Evolutionary conservation across 2,113 vertebrate genomes (phyloP), one percentile per base, ranked within the genome.

Genomic region (Recurvirostra avosetta): DNA sequence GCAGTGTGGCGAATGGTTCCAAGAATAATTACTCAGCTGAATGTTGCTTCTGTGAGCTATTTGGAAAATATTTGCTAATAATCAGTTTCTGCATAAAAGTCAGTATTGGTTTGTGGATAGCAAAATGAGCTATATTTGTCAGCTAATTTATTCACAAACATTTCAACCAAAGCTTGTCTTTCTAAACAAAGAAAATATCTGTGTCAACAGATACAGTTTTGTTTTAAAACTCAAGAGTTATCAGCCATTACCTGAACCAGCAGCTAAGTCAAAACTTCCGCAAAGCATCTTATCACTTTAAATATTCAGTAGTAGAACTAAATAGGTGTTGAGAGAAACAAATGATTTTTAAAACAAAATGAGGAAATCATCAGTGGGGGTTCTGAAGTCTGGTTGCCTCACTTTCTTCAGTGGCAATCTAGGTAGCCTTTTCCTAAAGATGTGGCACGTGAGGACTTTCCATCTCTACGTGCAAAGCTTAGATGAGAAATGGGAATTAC

Each of bases 41-140:
- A 87, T 41, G 65, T 66, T 66, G 65, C 58, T 82, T 72, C 52
- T 94, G 65, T 76, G 70, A 77, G 53, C 70, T 82, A 20, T 77
- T 86, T 82, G 65, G 71, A 72, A 94, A 86, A 82, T 86, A 90
- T 77, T 86, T 91, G 45, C 71, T 94, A 77, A 86, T 86, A 72
- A 80, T 77, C 76, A 22, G 9, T 66, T 94, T 71, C 65, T 49
- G 45, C n/a, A 66, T 65, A 52, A n/a, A 77, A 88, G 78, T 71
- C 72, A 66, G 65, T 61, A 38, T 43, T 49, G 30, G 34, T 77
- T 61, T 94, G 71, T 43, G 53, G 71, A 61, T n/a, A 73, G 71
- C 23, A 82, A 82, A 67, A 73, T 16, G 36, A 77, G 36, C 59
- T 77, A 11, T 66, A 47, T 86, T 62, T 82, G 47, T 43, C 52